phyloP scores from a whole-genome alignment of 2,797 vertebrate genomes.

The Gymnopithys bicolor region DNA sequence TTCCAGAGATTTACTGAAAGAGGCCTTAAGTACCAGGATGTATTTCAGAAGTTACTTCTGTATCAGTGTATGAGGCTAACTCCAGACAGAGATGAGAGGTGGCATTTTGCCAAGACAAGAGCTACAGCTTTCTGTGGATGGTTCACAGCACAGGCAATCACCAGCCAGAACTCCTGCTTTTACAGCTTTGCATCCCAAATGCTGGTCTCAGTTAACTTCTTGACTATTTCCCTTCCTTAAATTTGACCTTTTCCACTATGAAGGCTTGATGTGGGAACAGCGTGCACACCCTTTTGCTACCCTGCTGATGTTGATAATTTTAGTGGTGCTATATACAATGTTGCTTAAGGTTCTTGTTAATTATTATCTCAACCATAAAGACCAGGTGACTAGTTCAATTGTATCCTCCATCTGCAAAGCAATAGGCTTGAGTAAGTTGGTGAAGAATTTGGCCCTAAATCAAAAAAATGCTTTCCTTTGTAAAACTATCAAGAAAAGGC shows the following conservation, averaged over 20 bases:
- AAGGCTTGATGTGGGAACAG: background rate
- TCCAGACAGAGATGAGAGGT: background rate
- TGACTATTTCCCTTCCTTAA: background rate
- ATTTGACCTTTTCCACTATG: background rate
- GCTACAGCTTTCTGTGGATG: background rate
- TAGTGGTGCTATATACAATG: background rate
- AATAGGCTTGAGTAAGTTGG: background rate
- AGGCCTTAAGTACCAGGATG: background rate
- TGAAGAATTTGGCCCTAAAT: background rate
- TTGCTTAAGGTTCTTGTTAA: background rate
- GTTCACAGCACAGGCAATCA: background rate
- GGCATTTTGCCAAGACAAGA: background rate
- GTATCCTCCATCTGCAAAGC: background rate
- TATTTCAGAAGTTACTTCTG: background rate
- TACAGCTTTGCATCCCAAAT: background rate
- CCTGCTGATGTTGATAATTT: background rate
- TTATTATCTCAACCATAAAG: background rate
- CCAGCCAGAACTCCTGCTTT: background rate
- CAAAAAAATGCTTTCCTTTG: background rate
- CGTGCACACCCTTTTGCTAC: background rate
- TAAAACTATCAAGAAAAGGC: background rate
- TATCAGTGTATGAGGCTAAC: background rate
- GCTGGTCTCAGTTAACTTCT: background rate
- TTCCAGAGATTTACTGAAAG: background rate
- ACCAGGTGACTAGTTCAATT: background rate